These are phyloP conservation scores for Ibidorhyncha struthersii DNA, from an alignment of 2,113 vertebrate species.

Conservation along the genomic window DNA sequence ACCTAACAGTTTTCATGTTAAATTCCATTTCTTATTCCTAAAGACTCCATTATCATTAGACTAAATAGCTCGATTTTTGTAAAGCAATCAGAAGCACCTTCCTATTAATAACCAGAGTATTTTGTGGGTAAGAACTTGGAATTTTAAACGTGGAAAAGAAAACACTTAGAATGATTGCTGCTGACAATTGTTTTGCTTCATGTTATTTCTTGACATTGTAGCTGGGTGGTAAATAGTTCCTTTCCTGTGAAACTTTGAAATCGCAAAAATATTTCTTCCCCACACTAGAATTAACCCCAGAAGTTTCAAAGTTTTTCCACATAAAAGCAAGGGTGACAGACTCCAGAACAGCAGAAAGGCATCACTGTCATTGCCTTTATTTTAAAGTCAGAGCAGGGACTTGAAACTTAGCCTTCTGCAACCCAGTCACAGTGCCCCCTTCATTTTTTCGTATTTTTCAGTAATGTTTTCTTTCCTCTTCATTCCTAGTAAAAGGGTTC, in stretches of 20 bases:
- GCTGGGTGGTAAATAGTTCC: background rate
- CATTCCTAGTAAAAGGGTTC: background rate
- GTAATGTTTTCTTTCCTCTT: background rate
- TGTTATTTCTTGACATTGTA: background rate
- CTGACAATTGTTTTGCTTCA: background rate
- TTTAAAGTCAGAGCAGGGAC: background rate
- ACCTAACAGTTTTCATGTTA: background rate
- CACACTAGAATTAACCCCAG: conserved; percentile 25
- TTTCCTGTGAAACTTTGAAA: background rate
- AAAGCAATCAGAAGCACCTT: background rate
- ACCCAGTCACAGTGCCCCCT: background rate
- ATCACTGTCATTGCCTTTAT: background rate
- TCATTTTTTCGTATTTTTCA: background rate
- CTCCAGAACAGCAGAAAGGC: conserved; percentile 7
- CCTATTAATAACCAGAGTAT: background rate
- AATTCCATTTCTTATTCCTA: background rate
- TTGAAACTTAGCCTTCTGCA: conserved; percentile 11
- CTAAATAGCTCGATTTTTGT: background rate
- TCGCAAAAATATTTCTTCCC: conserved; percentile 4
- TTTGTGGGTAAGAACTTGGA: background rate
- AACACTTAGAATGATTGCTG: background rate
- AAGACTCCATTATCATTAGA: background rate
- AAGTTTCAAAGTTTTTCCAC: conserved; percentile 13
- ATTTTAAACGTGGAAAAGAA: background rate
- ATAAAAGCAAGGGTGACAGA: conserved; percentile 5